These are phyloP conservation scores for Henricia sp. DNA, from an alignment of 53 echinoderm and acorn worm genomes.

Conservation along the genomic window DNA sequence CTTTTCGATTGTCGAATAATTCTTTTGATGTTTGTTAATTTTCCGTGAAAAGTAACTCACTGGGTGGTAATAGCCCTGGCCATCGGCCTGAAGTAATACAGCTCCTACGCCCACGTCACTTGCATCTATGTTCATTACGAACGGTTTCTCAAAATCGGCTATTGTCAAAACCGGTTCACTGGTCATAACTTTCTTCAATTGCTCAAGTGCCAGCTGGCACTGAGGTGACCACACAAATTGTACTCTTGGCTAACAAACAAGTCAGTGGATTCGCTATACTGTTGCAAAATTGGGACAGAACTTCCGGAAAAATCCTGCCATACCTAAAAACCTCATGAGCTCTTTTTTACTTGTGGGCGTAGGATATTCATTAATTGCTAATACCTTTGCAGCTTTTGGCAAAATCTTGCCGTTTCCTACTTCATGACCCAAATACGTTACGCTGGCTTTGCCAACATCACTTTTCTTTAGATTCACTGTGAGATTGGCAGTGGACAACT, in stretches of 20 bases:
- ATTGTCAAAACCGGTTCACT: constrained; percentile 44
- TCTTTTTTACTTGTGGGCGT: constrained; percentile 38
- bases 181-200: constrained; percentile 56
- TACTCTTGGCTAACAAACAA: constrained; percentile 47
- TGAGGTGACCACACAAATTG: constrained; percentile 54
- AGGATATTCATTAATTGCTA: constrained; percentile 54
- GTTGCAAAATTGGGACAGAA: constrained; percentile 58
- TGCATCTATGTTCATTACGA: constrained; percentile 67
- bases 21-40: constrained; percentile 54
- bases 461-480: constrained; percentile 51
- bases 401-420: constrained; percentile 64
- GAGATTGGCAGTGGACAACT: constrained; percentile 28
- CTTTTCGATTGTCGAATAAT: constrained; percentile 82
- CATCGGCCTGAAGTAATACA: constrained; percentile 62
- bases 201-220: constrained; percentile 49
- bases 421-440: constrained; percentile 61
- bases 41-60: constrained; percentile 71
- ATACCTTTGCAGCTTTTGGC: constrained; percentile 50
- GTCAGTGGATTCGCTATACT: constrained; percentile 56
- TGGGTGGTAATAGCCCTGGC: constrained; percentile 58
- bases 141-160: constrained; percentile 61
- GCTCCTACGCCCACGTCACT: constrained; percentile 72
- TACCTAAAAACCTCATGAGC: constrained; percentile 63
- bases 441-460: constrained; percentile 66
- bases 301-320: constrained; percentile 61